Conservation (phyloP, 2,113 vertebrate genomes). For the Etia nguti region DNA sequence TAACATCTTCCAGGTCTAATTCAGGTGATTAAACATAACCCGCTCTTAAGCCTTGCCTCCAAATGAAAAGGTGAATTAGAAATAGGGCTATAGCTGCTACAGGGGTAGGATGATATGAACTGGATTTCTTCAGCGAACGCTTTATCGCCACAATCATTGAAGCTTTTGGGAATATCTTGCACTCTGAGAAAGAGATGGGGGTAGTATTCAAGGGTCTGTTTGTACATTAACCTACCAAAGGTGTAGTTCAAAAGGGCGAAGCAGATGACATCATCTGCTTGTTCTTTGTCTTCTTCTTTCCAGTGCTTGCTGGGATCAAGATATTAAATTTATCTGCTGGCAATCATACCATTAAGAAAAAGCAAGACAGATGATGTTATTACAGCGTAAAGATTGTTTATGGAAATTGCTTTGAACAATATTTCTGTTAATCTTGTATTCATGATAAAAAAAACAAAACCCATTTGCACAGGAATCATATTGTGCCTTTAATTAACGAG, state of each 20-base stretch:
- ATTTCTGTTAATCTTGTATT: neutral
- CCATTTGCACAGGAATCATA: neutral
- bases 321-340: neutral
- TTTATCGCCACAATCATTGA: neutral
- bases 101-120: slow-evolving; percentile 14
- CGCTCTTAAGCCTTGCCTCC: slow-evolving; percentile 22
- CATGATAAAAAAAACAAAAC: neutral
- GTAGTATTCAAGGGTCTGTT: neutral
- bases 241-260: neutral
- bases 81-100: slow-evolving; percentile 10
- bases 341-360: neutral
- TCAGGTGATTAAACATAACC: slow-evolving; percentile 25
- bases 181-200: neutral
- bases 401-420: neutral
- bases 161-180: slow-evolving; percentile 11
- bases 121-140: slow-evolving; percentile 9
- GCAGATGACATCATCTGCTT: neutral
- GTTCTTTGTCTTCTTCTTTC: neutral
- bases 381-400: neutral
- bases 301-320: neutral
- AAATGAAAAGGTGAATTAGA: slow-evolving; percentile 23
- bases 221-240: neutral
- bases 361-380: neutral
- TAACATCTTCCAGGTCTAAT: neutral
- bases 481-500: neutral